These are phyloP conservation scores for Sisor rabdophorus DNA, from an alignment of 2,113 vertebrate genomes.

Conservation along the genomic window DNA sequence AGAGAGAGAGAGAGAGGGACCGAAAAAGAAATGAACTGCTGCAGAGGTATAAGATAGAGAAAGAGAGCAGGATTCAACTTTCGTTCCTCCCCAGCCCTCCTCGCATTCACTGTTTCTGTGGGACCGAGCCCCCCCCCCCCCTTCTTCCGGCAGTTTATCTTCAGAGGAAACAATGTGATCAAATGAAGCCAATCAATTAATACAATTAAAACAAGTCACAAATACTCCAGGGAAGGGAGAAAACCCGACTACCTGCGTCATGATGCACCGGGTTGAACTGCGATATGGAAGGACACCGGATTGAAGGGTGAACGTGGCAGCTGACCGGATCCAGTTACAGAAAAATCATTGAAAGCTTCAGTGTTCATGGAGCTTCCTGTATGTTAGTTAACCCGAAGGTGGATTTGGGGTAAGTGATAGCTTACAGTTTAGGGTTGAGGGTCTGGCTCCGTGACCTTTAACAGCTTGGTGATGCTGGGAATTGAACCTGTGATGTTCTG, in stretches of 20 bases:
- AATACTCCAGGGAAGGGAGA: background rate
- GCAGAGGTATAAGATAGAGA: background rate
- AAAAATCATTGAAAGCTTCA: background rate
- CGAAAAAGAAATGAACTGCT: background rate
- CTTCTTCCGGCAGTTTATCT: no score
- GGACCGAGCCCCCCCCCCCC: background rate
- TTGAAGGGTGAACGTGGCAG: slow-evolving; percentile 10
- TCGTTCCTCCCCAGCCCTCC: background rate
- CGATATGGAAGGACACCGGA: background rate
- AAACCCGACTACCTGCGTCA: background rate
- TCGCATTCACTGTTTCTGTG: background rate
- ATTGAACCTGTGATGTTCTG: no score
- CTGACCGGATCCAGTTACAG: slow-evolving; percentile 1
- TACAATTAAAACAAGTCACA: background rate
- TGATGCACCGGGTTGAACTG: background rate
- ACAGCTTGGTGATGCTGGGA: no score
- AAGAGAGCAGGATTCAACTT: slow-evolving; percentile 9
- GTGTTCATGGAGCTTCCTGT: background rate
- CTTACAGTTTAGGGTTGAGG: no score
- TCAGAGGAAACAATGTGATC: background rate
- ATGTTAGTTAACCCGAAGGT: background rate
- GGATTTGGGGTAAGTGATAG: no score
- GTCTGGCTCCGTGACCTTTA: no score
- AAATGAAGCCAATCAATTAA: background rate
- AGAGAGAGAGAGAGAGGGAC: no score